Conservation (phyloP, 2,113 vertebrate species). For the Cettia cetti region DNA sequence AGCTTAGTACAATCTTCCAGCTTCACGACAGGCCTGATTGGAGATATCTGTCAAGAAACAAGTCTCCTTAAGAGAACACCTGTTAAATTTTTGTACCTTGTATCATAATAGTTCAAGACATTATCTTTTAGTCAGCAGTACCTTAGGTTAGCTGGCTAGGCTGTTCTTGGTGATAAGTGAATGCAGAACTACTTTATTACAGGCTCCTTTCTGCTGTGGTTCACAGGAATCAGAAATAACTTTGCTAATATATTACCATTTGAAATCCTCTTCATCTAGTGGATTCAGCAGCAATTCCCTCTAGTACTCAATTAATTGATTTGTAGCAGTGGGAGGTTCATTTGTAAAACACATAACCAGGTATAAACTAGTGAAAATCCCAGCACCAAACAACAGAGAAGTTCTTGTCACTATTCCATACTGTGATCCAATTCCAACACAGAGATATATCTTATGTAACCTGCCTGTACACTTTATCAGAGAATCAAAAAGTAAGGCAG, state of each 20-base stretch:
- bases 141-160: not conserved
- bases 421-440: not conserved
- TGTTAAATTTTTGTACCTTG: not conserved
- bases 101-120: not conserved
- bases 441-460: fast-evolving
- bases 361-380: not conserved
- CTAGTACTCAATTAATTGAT: not conserved
- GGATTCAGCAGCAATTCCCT: not conserved
- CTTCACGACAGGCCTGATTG: not conserved
- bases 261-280: not conserved
- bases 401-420: not conserved
- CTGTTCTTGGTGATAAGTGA: not conserved
- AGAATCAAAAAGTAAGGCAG: not conserved
- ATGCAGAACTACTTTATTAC: not conserved
- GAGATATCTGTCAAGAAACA: not conserved
- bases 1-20: not conserved
- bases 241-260: not conserved
- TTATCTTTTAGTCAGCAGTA: not conserved
- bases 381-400: not conserved
- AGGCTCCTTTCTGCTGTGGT: not conserved
- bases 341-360: not conserved
- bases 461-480: not conserved
- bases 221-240: not conserved
- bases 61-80: not conserved
- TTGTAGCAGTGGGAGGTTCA: not conserved